Evolutionary conservation across 2,797 vertebrate species (phyloP).

Genomic region (Danio albolineatus): DNA sequence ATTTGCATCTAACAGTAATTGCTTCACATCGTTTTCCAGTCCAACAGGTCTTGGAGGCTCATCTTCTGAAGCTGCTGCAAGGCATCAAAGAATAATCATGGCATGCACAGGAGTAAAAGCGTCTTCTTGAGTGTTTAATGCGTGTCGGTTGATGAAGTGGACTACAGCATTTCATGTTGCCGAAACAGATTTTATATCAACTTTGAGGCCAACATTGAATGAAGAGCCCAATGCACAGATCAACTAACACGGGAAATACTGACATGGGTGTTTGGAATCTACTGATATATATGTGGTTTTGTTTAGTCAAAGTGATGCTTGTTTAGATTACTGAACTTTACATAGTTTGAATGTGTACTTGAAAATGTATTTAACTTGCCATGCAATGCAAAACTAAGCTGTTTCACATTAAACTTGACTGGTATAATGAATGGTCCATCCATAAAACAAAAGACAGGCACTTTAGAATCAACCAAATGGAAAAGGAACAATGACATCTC

Average conservation of each 20-base stretch:
- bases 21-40: constrained; percentile 73
- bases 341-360: not conserved
- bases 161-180: constrained; percentile 15
- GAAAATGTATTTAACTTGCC: not conserved
- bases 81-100: constrained; percentile 90
- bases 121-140: not conserved
- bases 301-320: not conserved
- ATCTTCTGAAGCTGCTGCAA: constrained; percentile 92
- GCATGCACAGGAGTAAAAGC: not conserved
- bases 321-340: constrained; percentile 14
- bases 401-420: not conserved
- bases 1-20: not conserved
- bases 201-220: not conserved
- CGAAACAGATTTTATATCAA: not conserved
- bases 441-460: not conserved
- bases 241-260: not conserved
- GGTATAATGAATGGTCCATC: not conserved
- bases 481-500: not conserved
- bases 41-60: constrained; percentile 97
- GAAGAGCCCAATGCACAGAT: not conserved
- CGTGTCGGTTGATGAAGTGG: not conserved
- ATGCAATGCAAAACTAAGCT: not conserved
- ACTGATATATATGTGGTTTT: not conserved
- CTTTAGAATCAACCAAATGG: not conserved
- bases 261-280: not conserved